phyloP scores from a whole-genome alignment of 2,797 vertebrate species.

The Onychomys torridus region DNA sequence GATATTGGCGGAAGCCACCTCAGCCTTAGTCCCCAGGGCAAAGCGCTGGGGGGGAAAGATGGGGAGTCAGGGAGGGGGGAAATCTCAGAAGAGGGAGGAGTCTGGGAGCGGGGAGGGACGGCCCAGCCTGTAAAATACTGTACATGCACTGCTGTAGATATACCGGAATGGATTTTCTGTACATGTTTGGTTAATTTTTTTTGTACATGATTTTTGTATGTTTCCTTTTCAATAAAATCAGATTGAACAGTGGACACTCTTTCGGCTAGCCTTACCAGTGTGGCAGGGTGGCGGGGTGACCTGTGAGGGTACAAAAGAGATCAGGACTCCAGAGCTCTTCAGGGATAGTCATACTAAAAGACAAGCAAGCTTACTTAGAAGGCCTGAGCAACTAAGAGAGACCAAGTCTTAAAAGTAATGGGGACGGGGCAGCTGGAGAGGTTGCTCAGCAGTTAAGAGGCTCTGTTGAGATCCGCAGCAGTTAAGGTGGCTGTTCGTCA shows the following conservation, averaged over 20 bases:
- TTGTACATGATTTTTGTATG: constrained; percentile 89
- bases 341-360: background rate
- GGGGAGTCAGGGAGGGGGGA: constrained; percentile 82
- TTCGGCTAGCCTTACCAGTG: background rate
- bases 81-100: constrained; percentile 71
- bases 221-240: constrained; percentile 90
- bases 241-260: constrained; percentile 80
- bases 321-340: background rate
- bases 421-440: background rate
- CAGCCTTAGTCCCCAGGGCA: constrained; percentile 77
- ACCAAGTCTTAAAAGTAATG: background rate
- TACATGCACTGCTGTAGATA: constrained; percentile 86
- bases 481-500: background rate
- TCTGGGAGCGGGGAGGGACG: constrained; percentile 78
- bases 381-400: background rate
- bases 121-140: constrained; percentile 85
- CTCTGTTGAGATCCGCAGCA: background rate
- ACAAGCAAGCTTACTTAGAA: background rate
- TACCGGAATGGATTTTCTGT: constrained; percentile 85
- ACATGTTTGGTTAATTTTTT: constrained; percentile 86
- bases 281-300: no score
- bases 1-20: constrained; percentile 74
- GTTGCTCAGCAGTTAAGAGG: background rate
- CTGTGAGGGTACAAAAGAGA: background rate
- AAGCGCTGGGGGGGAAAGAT: constrained; percentile 64